Conservation (phyloP, 2,113 vertebrate genomes). For the Lates calcarifer region DNA sequence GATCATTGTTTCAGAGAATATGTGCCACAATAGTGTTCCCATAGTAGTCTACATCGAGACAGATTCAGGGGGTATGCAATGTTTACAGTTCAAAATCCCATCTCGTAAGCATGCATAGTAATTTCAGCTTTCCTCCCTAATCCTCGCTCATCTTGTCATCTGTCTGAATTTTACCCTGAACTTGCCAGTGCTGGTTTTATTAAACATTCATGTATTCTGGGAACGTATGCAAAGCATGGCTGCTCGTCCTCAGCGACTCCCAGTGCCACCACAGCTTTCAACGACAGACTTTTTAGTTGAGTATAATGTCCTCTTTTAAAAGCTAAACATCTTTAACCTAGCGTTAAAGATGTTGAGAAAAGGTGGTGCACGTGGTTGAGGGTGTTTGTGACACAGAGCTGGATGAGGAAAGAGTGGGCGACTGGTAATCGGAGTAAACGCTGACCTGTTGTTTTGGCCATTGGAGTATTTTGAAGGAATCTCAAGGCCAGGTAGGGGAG, state of each 20-base stretch:
- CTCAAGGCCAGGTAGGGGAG: slow-evolving; percentile 51
- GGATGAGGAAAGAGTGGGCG: not conserved
- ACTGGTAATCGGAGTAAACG: slow-evolving; percentile 19
- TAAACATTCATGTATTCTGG: slow-evolving; percentile 19
- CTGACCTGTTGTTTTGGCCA: slow-evolving; percentile 48
- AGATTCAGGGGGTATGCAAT: not conserved
- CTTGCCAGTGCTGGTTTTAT: slow-evolving; percentile 19
- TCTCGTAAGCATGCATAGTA: slow-evolving; percentile 35
- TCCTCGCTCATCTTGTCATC: slow-evolving; percentile 42
- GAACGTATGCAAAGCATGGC: slow-evolving; percentile 17
- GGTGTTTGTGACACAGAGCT: slow-evolving; percentile 22
- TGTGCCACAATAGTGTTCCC: not conserved
- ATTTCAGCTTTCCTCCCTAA: slow-evolving; percentile 31
- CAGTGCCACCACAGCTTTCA: not conserved
- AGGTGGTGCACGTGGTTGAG: not conserved
- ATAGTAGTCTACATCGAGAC: not conserved
- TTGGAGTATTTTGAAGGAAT: slow-evolving; percentile 56
- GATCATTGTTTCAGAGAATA: not conserved
- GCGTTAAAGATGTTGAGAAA: not conserved
- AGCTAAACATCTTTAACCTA: not conserved
- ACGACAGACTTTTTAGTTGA: not conserved
- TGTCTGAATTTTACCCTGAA: slow-evolving; percentile 23
- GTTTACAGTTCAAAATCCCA: slow-evolving; percentile 29
- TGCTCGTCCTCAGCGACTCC: not conserved
- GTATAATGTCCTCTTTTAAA: not conserved